These are phyloP conservation scores for Kryptolebias ocellatus DNA, from an alignment of 2,797 vertebrate genomes.

Conservation along the genomic window DNA sequence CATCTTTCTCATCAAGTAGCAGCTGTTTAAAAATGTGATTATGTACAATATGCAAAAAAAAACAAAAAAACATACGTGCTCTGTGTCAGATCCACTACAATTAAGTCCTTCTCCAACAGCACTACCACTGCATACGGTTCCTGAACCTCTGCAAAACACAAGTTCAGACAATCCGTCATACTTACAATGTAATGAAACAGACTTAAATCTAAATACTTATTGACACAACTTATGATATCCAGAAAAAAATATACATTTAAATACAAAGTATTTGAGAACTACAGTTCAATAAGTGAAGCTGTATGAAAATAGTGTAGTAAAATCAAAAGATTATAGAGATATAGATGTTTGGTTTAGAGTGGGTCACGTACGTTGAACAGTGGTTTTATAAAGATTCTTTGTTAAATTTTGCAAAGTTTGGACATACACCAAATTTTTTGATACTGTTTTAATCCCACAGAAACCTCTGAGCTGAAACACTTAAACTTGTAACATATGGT, in stretches of 20 bases:
- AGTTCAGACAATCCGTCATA: neutral
- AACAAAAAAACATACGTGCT: conserved; percentile 87
- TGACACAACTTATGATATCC: no score
- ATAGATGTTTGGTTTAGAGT: no score
- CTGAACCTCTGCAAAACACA: conserved; percentile 90
- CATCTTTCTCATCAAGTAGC: neutral
- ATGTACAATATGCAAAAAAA: neutral
- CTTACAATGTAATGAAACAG: no score
- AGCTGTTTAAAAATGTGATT: neutral
- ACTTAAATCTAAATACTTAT: no score
- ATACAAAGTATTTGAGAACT: neutral
- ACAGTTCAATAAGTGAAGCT: neutral
- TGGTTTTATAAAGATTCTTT: no score
- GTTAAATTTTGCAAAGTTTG: no score
- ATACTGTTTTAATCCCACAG: no score
- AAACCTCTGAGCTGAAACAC: neutral
- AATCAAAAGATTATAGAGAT: no score
- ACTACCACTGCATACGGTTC: conserved; percentile 96
- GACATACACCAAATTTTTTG: no score
- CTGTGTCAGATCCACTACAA: conserved; percentile 95
- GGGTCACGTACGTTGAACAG: no score
- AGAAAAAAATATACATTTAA: neutral
- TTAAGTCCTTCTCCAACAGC: conserved; percentile 96
- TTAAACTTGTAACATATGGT: neutral
- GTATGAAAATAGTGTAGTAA: neutral